Base-by-base conservation (phyloP, 2,113 vertebrate genomes). In the Centropus unirufus region DNA sequence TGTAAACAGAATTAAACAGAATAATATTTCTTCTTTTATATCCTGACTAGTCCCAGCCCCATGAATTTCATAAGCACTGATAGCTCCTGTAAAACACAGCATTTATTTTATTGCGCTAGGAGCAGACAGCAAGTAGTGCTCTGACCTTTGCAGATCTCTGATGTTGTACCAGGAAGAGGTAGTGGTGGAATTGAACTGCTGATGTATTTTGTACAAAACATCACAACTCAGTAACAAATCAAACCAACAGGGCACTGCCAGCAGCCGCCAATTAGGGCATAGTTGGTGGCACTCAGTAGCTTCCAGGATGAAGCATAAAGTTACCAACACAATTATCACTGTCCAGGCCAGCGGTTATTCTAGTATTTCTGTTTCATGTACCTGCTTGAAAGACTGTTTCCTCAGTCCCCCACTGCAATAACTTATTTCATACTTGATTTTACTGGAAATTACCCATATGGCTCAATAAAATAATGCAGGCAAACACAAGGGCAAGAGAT, bases 261-360 rank as follows among this genome's bases (percentile, higher is more conserved):
- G 64, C 61, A 93, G 76, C 81, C 91, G 74, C 32, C 90, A 91
- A 58, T 27, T 55, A 26, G 19, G 19, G 64, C 63, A 89, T 93
- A 69, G 23, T 77, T n/a, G 47, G 59, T 39, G 73, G 69, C n/a
- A 84, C 39, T 42, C 19, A 1, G 46, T 18, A 94, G 73, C 90
- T 89, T 89, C 52, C 76, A 96, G 66, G 40, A 81, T 14, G n/a
- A 67, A 90, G 83, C 79, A 42, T 86, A 79, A 88, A 78, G 83
- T 94, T 93, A 92, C 88, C 10, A 1, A 90, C 61, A 94, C 47
- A 81, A 81, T 92, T 68, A 84, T 32, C 83, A 68, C 58, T 34
- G 58, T 49, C 17, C 59, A 83, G 63, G 12, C 32, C 44, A 83
- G 72, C 64, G 84, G 69, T 66, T 87, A 49, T 40, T 61, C 47